Conservation (phyloP, 1,140 invertebrate species). For the Nymphalis io region DNA sequence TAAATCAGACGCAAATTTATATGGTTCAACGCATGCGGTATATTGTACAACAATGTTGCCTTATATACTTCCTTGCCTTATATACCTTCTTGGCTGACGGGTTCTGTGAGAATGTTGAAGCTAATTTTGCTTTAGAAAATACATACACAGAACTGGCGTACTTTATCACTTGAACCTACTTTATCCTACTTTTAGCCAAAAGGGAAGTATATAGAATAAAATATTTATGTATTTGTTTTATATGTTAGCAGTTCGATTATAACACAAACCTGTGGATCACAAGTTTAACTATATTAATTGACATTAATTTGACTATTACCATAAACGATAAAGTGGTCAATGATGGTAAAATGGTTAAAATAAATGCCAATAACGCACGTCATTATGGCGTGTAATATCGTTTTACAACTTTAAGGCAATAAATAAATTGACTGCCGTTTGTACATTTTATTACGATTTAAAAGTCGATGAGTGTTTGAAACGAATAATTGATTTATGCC, state of each 20-base stretch:
- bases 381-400: constrained; percentile 78
- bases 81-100: constrained; percentile 28
- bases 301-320: constrained; percentile 69
- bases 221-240: neutral
- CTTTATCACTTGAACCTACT: constrained; percentile 13
- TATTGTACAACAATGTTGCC: constrained; percentile 58
- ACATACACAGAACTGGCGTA: neutral
- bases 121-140: neutral
- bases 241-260: neutral
- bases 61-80: constrained; percentile 55
- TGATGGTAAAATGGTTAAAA: constrained; percentile 73
- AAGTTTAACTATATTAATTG: constrained; percentile 40
- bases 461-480: constrained; percentile 77
- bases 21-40: constrained; percentile 55
- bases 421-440: constrained; percentile 79
- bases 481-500: constrained; percentile 78
- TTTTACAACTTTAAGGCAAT: constrained; percentile 79
- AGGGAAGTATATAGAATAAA: too few species aligned
- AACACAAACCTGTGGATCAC: neutral
- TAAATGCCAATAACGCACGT: constrained; percentile 78
- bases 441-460: constrained; percentile 80
- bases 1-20: constrained; percentile 72
- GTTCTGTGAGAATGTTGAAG: constrained; percentile 6
- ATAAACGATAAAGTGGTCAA: constrained; percentile 66
- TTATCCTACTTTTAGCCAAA: neutral